These are phyloP conservation scores for Cheilosia vulpina DNA, from an alignment of 2,888 invertebrate species.

Conservation along the genomic window DNA sequence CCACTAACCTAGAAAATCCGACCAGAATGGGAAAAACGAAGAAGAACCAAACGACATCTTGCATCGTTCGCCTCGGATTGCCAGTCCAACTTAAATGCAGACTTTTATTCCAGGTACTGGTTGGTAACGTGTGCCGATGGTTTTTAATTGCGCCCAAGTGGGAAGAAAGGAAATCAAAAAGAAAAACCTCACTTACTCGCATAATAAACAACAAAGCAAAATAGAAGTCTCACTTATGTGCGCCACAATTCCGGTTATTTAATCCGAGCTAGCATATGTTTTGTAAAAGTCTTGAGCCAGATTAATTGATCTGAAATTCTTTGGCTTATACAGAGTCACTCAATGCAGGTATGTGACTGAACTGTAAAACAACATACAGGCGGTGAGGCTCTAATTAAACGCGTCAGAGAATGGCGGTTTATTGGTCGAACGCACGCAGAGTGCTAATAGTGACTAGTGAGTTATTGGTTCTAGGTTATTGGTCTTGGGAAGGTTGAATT, in stretches of 20 bases:
- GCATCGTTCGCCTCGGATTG: conserved; percentile 23
- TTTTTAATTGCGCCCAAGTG: neutral
- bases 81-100: conserved; percentile 30
- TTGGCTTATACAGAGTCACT: no score
- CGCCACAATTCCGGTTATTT: conserved; percentile 39
- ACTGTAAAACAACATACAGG: conserved; percentile 19
- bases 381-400: conserved; percentile 5
- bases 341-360: conserved; percentile 24
- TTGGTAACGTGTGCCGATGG: neutral
- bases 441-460: conserved; percentile 32
- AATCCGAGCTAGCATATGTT: conserved; percentile 19
- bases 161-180: conserved; percentile 12
- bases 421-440: conserved; percentile 5
- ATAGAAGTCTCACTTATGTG: conserved; percentile 10
- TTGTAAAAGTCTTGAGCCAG: conserved; percentile 23
- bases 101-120: conserved; percentile 11
- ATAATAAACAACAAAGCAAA: conserved; percentile 1
- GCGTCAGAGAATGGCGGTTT: conserved; percentile 18
- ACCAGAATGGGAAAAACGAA: conserved; percentile 33
- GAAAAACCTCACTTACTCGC: conserved; percentile 16
- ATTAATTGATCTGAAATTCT: conserved; percentile 14
- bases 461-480: conserved; percentile 19
- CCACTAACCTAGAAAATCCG: conserved; percentile 68
- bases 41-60: conserved; percentile 40
- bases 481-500: conserved; percentile 14